Evolutionary conservation across 2,113 vertebrate genomes (phyloP).

Genomic region (Hucho hucho): DNA sequence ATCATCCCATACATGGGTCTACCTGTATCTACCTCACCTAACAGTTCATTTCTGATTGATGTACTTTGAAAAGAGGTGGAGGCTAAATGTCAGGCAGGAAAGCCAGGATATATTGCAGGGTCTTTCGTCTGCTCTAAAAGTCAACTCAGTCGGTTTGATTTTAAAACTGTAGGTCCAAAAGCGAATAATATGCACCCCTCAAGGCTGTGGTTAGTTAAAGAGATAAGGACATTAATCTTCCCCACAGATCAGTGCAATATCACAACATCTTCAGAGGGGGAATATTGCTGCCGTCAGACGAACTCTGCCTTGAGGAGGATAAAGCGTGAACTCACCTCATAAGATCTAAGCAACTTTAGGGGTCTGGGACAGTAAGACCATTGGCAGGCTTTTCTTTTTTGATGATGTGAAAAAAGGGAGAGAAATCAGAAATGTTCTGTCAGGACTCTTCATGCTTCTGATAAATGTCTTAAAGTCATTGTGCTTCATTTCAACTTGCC

Average conservation of each 20-base stretch:
- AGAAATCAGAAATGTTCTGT: constrained; percentile 45
- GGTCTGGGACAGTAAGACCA: not conserved
- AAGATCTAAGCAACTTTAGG: constrained; percentile 33
- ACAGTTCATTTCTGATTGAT: constrained; percentile 40
- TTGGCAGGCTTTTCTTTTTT: not conserved
- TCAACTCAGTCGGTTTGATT: constrained; percentile 44
- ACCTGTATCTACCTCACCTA: not conserved
- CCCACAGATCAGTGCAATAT: constrained; percentile 48
- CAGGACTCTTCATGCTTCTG: constrained; percentile 59
- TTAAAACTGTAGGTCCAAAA: constrained; percentile 52
- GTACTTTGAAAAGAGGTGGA: constrained; percentile 20
- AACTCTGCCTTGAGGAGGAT: not conserved
- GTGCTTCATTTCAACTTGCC: constrained; percentile 21
- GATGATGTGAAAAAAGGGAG: not conserved
- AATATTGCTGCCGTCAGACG: constrained; percentile 32
- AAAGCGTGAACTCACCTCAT: constrained; percentile 5
- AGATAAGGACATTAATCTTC: constrained; percentile 56
- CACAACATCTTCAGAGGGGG: constrained; percentile 21
- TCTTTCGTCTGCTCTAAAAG: constrained; percentile 35
- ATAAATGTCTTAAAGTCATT: constrained; percentile 54
- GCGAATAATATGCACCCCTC: constrained; percentile 59
- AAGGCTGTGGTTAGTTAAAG: constrained; percentile 45
- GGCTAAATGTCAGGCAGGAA: not conserved
- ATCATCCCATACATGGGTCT: constrained; percentile 27
- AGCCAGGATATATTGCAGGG: constrained; percentile 1